Evolutionary conservation across 2,888 invertebrate genomes (phyloP).

Genomic region (Lithophane ornitopus): DNA sequence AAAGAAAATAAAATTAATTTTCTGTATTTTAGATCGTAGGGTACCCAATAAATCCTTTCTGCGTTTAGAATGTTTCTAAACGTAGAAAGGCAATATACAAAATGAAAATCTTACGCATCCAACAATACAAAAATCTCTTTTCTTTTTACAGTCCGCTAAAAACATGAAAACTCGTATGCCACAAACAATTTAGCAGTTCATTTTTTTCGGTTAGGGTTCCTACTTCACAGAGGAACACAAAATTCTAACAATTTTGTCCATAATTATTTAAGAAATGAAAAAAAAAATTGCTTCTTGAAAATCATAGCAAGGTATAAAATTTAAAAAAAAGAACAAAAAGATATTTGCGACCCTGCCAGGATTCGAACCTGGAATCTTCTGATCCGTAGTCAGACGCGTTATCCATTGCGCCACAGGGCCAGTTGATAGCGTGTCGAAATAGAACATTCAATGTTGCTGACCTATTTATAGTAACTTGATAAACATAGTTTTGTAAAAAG

Average conservation of each 20-base stretch:
- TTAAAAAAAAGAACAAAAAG: slow-evolving; percentile 50
- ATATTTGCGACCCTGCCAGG: slow-evolving; percentile 90
- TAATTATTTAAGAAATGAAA: background rate
- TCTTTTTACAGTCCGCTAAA: background rate
- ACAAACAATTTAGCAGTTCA: background rate
- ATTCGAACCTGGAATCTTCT: slow-evolving; percentile 93
- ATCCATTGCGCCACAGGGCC: slow-evolving; percentile 93
- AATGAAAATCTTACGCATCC: no score
- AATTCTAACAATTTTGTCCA: background rate
- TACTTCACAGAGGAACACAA: background rate
- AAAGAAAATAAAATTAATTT: no score
- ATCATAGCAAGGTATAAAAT: background rate
- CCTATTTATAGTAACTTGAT: background rate
- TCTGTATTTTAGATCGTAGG: no score
- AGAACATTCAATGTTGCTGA: background rate
- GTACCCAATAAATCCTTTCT: no score
- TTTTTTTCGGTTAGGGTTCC: background rate
- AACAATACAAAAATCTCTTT: background rate
- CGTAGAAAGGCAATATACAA: background rate
- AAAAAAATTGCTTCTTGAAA: background rate
- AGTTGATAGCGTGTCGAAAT: slow-evolving; percentile 45
- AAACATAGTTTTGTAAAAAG: background rate
- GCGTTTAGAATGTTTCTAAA: no score
- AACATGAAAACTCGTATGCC: background rate
- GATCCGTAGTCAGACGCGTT: slow-evolving; percentile 94